Evolutionary conservation across 2,888 invertebrate species (phyloP).

Genomic region (Zootermopsis nevadensis): DNA sequence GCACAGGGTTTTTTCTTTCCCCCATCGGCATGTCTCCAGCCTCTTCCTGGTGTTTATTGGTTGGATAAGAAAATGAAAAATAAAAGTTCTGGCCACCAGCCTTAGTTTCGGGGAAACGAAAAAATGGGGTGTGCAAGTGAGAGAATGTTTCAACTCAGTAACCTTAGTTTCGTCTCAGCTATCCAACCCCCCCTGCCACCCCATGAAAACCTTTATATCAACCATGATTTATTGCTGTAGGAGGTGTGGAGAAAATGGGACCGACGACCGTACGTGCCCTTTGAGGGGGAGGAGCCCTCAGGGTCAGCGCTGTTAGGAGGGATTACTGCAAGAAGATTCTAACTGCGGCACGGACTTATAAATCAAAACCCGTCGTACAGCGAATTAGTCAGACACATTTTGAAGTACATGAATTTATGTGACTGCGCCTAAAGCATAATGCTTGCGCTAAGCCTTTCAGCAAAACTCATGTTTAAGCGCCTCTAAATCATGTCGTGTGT

Average conservation of each 20-base stretch:
- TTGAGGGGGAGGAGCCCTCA: not conserved
- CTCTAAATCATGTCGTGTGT: too few species aligned
- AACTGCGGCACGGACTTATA: not conserved
- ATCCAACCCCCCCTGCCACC: not conserved
- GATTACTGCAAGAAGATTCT: not conserved
- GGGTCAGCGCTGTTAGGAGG: not conserved
- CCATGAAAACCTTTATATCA: constrained; percentile 25
- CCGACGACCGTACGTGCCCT: constrained; percentile 18
- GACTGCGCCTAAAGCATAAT: too few species aligned
- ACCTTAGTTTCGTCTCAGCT: constrained; percentile 27
- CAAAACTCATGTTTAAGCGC: too few species aligned
- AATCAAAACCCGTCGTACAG: too few species aligned
- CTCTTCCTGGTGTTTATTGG: constrained; percentile 11
- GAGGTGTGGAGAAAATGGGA: constrained; percentile 30
- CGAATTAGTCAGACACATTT: too few species aligned
- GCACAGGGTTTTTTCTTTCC: not conserved
- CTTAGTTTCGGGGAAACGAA: not conserved
- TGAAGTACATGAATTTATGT: too few species aligned
- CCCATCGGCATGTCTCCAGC: not conserved
- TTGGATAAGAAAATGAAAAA: constrained; percentile 4
- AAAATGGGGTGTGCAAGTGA: not conserved
- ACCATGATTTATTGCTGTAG: constrained; percentile 24
- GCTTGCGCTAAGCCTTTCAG: too few species aligned
- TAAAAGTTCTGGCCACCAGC: constrained; percentile 15
- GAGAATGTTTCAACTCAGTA: not conserved